Conservation (phyloP, 2,113 vertebrate species). For the Laticauda laticaudata region DNA sequence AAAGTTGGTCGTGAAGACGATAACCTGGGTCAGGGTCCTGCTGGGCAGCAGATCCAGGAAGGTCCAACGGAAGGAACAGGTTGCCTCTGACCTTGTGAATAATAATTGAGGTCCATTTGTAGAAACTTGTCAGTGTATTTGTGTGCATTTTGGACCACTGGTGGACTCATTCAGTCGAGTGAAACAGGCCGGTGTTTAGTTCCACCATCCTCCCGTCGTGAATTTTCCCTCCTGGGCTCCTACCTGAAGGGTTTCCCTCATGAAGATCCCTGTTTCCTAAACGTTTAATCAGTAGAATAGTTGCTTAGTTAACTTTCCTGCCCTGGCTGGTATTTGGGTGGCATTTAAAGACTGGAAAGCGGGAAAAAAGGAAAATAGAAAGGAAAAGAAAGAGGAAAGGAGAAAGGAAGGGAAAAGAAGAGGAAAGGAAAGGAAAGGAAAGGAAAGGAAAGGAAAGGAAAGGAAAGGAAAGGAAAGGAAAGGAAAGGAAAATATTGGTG, state of each 20-base stretch:
- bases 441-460: background rate
- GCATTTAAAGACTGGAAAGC: constrained; percentile 14
- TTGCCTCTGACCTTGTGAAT: background rate
- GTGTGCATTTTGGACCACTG: constrained; percentile 14
- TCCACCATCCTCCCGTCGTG: background rate
- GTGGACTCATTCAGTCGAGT: background rate
- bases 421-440: background rate
- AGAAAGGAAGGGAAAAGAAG: background rate
- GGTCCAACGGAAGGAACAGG: background rate
- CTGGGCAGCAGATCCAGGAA: background rate
- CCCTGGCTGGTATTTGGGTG: constrained; percentile 31
- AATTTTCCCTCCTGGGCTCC: background rate
- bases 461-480: too few relatives aligned
- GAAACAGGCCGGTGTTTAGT: background rate
- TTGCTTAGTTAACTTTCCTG: constrained; percentile 40
- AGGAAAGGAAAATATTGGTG: background rate
- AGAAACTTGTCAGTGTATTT: constrained; percentile 9
- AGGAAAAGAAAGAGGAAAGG: background rate
- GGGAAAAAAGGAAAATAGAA: background rate
- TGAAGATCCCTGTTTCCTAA: background rate
- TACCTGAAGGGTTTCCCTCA: background rate
- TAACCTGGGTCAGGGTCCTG: background rate
- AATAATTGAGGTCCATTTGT: constrained; percentile 3
- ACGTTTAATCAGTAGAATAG: constrained; percentile 37
- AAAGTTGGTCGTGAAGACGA: background rate